Evolutionary conservation across 2,113 vertebrate species (phyloP), one percentile per base, ranked within the genome.

Genomic region (Larimichthys polyactis): DNA sequence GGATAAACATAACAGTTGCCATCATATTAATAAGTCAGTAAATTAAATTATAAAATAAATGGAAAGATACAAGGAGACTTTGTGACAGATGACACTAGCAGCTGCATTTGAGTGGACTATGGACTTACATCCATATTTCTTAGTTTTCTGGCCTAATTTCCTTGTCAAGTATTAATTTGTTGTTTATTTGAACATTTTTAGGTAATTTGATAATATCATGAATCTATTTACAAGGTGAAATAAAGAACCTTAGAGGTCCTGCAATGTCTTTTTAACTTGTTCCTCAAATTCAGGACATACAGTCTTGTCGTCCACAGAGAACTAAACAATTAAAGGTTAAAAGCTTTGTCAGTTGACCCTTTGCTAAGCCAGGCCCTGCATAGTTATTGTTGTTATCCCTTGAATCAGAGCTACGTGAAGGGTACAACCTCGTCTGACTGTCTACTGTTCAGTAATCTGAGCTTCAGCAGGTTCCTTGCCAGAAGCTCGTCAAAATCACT

Each of bases 21-120:
- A 15, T 27, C 9, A 52, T 40, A 74, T 73, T 80, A 64, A 75
- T 60, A 29, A 78, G 76, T 51, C 52, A 4, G 57, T n/a, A 48
- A 79, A 59, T 70, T 17, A 43, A 78, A 73, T 32, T 63, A 65
- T 40, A 3, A 27, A 27, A 27, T 27, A 27, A 27, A 57, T 54
- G n/a, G 14, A 51, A 67, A 57, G 10, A 55, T 52, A 65, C 49
- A 3, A 19, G 19, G 32, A 59, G 3, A 5, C 40, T 43, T 64
- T 32, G 5, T 48, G n/a, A 59, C 27, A 20, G 54, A 6, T 40
- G 60, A 27, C 46, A 55, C 24, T 6, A 16, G 24, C 15, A 69
- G 69, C 49, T 51, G 63, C 20, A 48, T 20, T 16, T 62, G 3
- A 49, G 16, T 29, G 24, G 24, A 60, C 36, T 40, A 40, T 40